Conservation (phyloP, 64 coral and sea anemone genomes). For the Astreopora myriophthalma region DNA sequence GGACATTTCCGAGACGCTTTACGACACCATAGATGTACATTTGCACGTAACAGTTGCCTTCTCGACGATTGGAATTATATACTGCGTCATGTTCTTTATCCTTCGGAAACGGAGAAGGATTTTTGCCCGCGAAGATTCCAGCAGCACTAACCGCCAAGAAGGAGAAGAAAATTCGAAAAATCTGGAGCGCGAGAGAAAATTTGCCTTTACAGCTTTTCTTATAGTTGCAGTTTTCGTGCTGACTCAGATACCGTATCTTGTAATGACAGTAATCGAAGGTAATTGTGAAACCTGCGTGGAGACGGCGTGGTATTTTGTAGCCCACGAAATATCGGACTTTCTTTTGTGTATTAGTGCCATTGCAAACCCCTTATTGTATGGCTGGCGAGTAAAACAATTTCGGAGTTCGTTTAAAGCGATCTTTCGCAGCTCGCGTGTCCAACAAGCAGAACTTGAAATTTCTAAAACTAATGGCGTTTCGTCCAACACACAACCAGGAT, state of each 20-base stretch:
- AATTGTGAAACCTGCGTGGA: neutral
- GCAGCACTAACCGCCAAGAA: too few species aligned
- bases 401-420: neutral
- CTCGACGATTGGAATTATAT: neutral
- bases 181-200: too few species aligned
- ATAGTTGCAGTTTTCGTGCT: neutral
- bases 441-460: too few species aligned
- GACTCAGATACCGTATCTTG: slow-evolving; percentile 12
- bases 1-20: neutral
- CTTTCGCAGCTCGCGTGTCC: neutral
- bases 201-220: slow-evolving; percentile 37
- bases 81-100: neutral
- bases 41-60: neutral
- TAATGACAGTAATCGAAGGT: neutral
- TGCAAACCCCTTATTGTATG: slow-evolving; percentile 13
- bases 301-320: neutral
- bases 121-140: too few species aligned
- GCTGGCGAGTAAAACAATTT: slow-evolving; percentile 24
- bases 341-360: neutral
- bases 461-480: too few species aligned
- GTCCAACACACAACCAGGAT: too few species aligned
- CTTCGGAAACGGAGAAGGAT: too few species aligned
- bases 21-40: slow-evolving; percentile 21
- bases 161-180: too few species aligned
- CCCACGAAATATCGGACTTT: neutral